phyloP scores from a whole-genome alignment of 2,113 vertebrate species.

The Calypte anna region DNA sequence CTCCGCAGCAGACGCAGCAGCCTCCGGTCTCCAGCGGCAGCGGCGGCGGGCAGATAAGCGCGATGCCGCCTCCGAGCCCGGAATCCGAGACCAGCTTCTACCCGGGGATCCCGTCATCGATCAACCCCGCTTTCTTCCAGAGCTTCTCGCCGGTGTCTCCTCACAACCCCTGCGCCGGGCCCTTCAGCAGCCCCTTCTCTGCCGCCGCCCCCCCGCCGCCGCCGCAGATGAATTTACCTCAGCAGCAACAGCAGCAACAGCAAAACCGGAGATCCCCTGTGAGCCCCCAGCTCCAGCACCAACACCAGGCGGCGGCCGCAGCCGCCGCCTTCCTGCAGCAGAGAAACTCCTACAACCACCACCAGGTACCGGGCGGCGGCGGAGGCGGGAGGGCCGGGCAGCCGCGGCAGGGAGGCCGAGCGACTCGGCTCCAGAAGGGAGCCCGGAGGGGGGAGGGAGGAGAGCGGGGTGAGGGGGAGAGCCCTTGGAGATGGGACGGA shows the following conservation, averaged over 20 bases:
- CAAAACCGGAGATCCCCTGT: slow-evolving; percentile 89
- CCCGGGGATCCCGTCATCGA: slow-evolving; percentile 89
- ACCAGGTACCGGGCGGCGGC: slow-evolving; percentile 81
- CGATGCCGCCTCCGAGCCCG: slow-evolving; percentile 81
- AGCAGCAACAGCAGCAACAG: slow-evolving; percentile 82
- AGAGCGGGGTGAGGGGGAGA: not conserved
- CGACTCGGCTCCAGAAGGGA: not conserved
- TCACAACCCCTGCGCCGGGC: slow-evolving; percentile 86
- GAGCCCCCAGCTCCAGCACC: slow-evolving; percentile 89
- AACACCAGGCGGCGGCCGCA: slow-evolving; percentile 83
- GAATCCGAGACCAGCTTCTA: slow-evolving; percentile 92
- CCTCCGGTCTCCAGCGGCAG: slow-evolving; percentile 55
- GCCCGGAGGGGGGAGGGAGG: not conserved
- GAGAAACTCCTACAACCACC: slow-evolving; percentile 92
- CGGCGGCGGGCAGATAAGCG: slow-evolving; percentile 77
- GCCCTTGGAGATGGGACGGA: too few relatives aligned
- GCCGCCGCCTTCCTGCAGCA: slow-evolving; percentile 87
- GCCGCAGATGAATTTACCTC: slow-evolving; percentile 87
- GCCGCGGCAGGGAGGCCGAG: not conserved
- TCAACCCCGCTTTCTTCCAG: slow-evolving; percentile 95
- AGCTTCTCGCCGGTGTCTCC: slow-evolving; percentile 89
- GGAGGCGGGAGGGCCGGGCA: not conserved
- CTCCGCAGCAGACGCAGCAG: slow-evolving; percentile 76
- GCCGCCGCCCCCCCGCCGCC: slow-evolving; percentile 76
- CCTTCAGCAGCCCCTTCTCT: slow-evolving; percentile 89